These are phyloP conservation scores for Drosophila arizonae DNA, from an alignment of 1,140 invertebrate genomes.

Conservation along the genomic window DNA sequence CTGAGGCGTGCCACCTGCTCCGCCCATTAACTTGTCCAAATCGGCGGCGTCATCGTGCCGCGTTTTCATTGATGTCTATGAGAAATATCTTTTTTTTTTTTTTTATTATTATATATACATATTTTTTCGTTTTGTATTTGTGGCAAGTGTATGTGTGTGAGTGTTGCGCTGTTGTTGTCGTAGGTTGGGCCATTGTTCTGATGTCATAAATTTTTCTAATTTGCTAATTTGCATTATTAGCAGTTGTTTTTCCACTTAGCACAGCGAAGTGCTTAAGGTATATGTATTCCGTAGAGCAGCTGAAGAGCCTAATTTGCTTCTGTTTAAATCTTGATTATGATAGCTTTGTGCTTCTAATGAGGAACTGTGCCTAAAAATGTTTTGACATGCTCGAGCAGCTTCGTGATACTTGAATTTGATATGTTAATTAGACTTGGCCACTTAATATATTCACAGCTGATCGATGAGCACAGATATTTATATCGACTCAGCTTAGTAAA, in stretches of 20 bases:
- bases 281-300: neutral
- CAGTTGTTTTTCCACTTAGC: conserved; percentile 33
- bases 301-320: neutral
- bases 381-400: neutral
- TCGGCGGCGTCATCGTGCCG: conserved; percentile 32
- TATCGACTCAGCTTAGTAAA: no score
- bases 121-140: neutral
- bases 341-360: neutral
- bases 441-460: neutral
- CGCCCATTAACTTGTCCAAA: conserved; percentile 26
- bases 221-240: conserved; percentile 71
- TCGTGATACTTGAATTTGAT: neutral
- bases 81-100: conserved; percentile 37
- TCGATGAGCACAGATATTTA: neutral
- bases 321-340: neutral
- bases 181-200: conserved; percentile 67
- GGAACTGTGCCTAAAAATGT: neutral
- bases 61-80: conserved; percentile 37
- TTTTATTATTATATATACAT: conserved; percentile 4
- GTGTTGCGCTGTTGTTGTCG: conserved; percentile 55
- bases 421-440: conserved; percentile 1
- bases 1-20: conserved; percentile 21
- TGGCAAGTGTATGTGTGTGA: neutral
- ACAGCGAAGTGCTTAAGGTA: conserved; percentile 10
- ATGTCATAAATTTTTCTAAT: conserved; percentile 63